A percentile compares a stretch with the other conserved stretches of the same genome.
phyloP scores from a whole-genome alignment of 2,113 vertebrate genomes.

The Dipodomys spectabilis region DNA sequence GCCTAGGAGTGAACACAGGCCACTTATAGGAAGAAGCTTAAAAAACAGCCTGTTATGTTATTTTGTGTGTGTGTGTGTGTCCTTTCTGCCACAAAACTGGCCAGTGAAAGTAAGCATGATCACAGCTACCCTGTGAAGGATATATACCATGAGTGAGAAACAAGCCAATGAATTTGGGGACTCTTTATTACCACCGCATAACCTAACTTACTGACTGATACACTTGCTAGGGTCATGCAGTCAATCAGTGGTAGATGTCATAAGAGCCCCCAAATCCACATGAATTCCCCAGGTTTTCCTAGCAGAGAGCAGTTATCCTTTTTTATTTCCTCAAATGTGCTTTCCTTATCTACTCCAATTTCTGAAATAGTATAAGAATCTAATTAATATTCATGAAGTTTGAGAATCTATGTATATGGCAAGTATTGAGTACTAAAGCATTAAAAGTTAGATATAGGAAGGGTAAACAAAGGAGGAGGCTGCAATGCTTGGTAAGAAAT shows the following conservation, averaged over 20 bases:
- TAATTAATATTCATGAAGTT: slow-evolving; percentile 29
- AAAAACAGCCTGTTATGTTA: background rate
- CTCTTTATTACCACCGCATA: background rate
- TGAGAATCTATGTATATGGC: background rate
- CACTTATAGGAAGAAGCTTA: background rate
- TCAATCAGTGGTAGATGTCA: background rate
- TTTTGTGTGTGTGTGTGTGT: background rate
- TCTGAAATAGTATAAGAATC: background rate
- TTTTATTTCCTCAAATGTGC: background rate
- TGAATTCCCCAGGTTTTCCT: background rate
- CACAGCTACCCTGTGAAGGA: background rate
- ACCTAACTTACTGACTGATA: background rate
- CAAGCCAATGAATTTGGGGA: background rate
- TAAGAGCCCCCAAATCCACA: background rate
- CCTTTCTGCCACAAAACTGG: background rate
- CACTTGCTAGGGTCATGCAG: background rate
- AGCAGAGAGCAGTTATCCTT: background rate
- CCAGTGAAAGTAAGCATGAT: background rate
- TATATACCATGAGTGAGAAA: background rate
- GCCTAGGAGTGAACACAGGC: no score
- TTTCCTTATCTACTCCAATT: slow-evolving; percentile 31
- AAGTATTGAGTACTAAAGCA: background rate
- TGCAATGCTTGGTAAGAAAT: no score
- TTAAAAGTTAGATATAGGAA: background rate
- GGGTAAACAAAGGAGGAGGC: no score